Evolutionary conservation across 1,140 invertebrate genomes (phyloP), one percentile per base, ranked within the genome.

Genomic region (Limonius californicus): DNA sequence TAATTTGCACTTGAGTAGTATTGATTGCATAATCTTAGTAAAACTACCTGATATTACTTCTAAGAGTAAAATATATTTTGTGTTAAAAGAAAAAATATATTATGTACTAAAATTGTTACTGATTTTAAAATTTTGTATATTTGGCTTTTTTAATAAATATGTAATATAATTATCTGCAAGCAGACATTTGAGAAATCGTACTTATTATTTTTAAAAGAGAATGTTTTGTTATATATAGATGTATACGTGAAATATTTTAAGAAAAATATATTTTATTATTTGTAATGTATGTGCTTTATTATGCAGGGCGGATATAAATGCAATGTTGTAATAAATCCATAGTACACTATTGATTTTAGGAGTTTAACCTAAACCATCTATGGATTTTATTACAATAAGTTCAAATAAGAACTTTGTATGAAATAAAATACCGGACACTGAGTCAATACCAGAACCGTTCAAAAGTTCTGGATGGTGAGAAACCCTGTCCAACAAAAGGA

Each of bases 31-130:
- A 21, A 7, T 50, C 14, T 6, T 50, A 50, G 16, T 15, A 55
- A 55, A 55, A 55, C 27, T 55, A 55, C 54, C 54, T 55, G 54
- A 55, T 55, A 27, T 55, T 16, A 32, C 30, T 55, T 23, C 6
- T 55, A 55, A 55, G 54, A 11, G 2, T 12, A 6, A 50, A 50
- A 18, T 50, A 39, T 12, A 39, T 12, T 39, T 39, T 39, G 35
- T 14, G 35, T 50, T 18, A 6, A 4, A 6, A 45, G n/a, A 50
- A 19, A 18, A 19, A n/a, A n/a, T 50, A 16, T 19, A 50, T 3
- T 12, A 19, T 45, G 7, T 45, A 50, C 45, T 50, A 18, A 18
- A 50, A 50, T 19, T 50, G 15, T 50, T 18, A 50, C 14, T 18
- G 45, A 18, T 50, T 18, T 19, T 50, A 50, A 50, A 50, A 50